A percentile compares a stretch with the other conserved stretches of the same genome.
Evolutionary conservation across 2,888 invertebrate genomes (phyloP).

Genomic region (Pammene fasciana): DNA sequence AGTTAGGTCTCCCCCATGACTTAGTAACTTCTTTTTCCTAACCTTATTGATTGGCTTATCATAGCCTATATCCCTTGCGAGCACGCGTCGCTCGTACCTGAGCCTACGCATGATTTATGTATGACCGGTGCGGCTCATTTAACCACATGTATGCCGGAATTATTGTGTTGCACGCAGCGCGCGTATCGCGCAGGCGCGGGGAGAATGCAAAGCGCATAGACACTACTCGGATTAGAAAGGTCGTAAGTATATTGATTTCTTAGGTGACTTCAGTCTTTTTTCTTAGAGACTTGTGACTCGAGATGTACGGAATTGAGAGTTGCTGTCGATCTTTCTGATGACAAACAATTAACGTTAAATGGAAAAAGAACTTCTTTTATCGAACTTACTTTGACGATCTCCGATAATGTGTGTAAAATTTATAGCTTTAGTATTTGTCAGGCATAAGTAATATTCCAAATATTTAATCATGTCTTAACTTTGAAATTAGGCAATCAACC

Average conservation of each 20-base stretch:
- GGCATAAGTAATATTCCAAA: no score
- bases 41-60: conserved; percentile 22
- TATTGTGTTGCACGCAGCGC: conserved; percentile 70
- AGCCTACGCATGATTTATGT: conserved; percentile 75
- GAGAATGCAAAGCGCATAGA: conserved; percentile 61
- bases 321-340: conserved; percentile 10
- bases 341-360: conserved; percentile 6
- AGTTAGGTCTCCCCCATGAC: background rate
- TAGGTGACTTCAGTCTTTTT: background rate
- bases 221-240: background rate
- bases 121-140: conserved; percentile 74
- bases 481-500: no score
- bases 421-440: no score
- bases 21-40: background rate
- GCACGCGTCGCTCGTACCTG: conserved; percentile 57
- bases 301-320: conserved; percentile 20
- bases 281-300: background rate
- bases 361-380: background rate
- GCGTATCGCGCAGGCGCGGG: conserved; percentile 63
- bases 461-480: background rate
- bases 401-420: background rate
- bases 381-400: background rate
- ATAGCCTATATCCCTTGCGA: conserved; percentile 7
- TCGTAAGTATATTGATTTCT: background rate
- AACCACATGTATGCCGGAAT: conserved; percentile 77